Evolutionary conservation across 1,140 invertebrate species (phyloP), one percentile per base, ranked within the genome.

Genomic region (Zaprionus kolodkinae): DNA sequence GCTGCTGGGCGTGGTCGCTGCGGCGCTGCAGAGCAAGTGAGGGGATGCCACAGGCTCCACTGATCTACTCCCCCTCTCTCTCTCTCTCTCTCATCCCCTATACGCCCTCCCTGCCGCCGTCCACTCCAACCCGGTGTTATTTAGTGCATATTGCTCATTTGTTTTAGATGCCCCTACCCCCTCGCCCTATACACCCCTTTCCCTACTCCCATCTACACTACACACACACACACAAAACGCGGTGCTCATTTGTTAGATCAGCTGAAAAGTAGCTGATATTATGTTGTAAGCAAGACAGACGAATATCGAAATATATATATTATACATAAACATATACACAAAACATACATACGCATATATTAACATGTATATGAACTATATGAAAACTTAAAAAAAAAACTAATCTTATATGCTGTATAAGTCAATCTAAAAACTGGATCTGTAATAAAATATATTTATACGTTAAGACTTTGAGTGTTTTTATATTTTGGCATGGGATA

Each of bases 81-180:
- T 30, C 27, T 30, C 3, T 40, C 38, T 6, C 6, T 2, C 7
- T 15, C 40, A 45, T 67, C 40, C 12, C 7, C 43, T 30, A 2
- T 11, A 30, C 13, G 9, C 40, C 12, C 10, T 30, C 6, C 15
- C 68, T 15, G n/a, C 54, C 40, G 36, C 40, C 66, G 56, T 11
- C 36, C 48, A 43, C 65, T 62, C 72, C 66, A 70, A 72, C 77
- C 82, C 74, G 84, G 84, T 90, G 77, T 81, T 83, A 73, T 61
- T 78, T 84, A 85, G 81, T 74, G n/a, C 50, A 73, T 84, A 79
- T 78, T 77, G 69, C 77, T 83, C 59, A 78, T 69, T 76, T 74
- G 33, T 72, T 68, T 83, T 71, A 80, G 69, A 30, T 17, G 45
- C n/a, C 64, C 52, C 36, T 17, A 38, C n/a, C 64, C 52, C 36